A percentile compares a stretch with the other conserved stretches of the same genome.
phyloP scores from a whole-genome alignment of 2,797 vertebrate genomes.

The Serranus cabrilla region DNA sequence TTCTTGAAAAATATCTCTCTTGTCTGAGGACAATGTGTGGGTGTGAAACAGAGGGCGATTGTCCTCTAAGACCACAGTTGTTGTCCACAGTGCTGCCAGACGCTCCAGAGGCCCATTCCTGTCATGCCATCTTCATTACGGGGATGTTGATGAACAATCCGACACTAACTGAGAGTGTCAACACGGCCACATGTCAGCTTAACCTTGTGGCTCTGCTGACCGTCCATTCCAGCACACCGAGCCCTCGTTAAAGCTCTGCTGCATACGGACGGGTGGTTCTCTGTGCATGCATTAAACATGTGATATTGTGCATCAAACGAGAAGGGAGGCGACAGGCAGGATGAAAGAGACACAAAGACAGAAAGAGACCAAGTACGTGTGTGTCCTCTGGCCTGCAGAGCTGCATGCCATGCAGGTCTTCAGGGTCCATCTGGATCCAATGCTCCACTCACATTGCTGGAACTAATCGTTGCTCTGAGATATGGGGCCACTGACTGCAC shows the following conservation, averaged over 20 bases:
- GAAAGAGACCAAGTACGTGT: background rate
- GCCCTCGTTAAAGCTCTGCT: slow-evolving; percentile 15
- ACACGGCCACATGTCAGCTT: slow-evolving; percentile 43
- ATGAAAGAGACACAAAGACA: background rate
- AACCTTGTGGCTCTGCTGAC: slow-evolving; percentile 45
- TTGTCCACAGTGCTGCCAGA: slow-evolving; percentile 46
- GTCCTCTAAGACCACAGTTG: slow-evolving; percentile 38
- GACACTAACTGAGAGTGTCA: slow-evolving; percentile 63
- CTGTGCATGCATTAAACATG: background rate
- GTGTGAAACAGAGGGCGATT: slow-evolving; percentile 41
- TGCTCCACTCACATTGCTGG: slow-evolving; percentile 80
- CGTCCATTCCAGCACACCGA: slow-evolving; percentile 43
- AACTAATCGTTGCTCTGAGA: slow-evolving; percentile 82
- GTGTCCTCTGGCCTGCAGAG: slow-evolving; percentile 36
- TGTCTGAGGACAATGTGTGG: background rate
- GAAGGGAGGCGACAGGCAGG: background rate
- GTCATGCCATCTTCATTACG: slow-evolving; percentile 63
- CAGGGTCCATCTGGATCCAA: slow-evolving; percentile 85
- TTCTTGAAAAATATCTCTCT: too few relatives aligned
- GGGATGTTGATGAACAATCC: slow-evolving; percentile 57
- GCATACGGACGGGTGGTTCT: background rate
- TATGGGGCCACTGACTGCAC: slow-evolving; percentile 74
- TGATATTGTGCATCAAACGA: slow-evolving; percentile 18
- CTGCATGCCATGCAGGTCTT: slow-evolving; percentile 65
- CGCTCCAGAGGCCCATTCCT: slow-evolving; percentile 38